Evolutionary conservation across 2,797 vertebrate species (phyloP).

Genomic region (Paratrypauchen microcephalus): DNA sequence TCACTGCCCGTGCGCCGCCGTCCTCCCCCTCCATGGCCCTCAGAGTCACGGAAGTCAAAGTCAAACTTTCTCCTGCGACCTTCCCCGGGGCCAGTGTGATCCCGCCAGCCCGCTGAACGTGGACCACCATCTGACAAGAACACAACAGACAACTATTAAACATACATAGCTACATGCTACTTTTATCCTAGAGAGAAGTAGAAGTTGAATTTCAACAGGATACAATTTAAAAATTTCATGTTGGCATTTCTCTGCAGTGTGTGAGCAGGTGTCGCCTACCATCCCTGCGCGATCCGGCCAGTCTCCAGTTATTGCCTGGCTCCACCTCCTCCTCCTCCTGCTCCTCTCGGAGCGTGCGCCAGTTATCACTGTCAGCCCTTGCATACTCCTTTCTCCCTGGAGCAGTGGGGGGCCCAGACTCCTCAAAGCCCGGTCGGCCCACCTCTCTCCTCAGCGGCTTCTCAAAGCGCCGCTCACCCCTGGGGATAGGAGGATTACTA

Average conservation of each 20-base stretch:
- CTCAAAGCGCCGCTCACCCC: slow-evolving; percentile 89
- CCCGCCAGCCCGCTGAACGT: slow-evolving; percentile 91
- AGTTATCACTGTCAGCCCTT: slow-evolving; percentile 93
- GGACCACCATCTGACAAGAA: slow-evolving; percentile 78
- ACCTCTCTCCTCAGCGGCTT: slow-evolving; percentile 87
- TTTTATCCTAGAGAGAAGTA: not conserved
- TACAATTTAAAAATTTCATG: not conserved
- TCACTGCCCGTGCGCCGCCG: slow-evolving; percentile 81
- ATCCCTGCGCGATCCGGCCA: slow-evolving; percentile 79
- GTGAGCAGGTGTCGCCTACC: slow-evolving; percentile 48
- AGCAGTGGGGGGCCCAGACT: slow-evolving; percentile 56
- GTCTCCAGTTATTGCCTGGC: slow-evolving; percentile 80
- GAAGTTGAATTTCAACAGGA: too few species aligned
- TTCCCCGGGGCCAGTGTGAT: slow-evolving; percentile 76
- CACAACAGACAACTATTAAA: not conserved
- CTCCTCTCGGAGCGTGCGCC: slow-evolving; percentile 89
- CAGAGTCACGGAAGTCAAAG: slow-evolving; percentile 87
- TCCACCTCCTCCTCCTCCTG: slow-evolving; percentile 85
- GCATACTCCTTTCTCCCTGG: slow-evolving; percentile 85
- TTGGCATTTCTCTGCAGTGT: not conserved
- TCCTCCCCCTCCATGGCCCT: slow-evolving; percentile 78
- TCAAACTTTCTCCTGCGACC: slow-evolving; percentile 87
- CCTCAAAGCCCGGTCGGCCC: slow-evolving; percentile 86
- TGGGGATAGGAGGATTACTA: slow-evolving; percentile 51
- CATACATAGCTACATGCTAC: not conserved